Evolutionary conservation across 2,113 vertebrate genomes (phyloP).

Genomic region (Procavia capensis): DNA sequence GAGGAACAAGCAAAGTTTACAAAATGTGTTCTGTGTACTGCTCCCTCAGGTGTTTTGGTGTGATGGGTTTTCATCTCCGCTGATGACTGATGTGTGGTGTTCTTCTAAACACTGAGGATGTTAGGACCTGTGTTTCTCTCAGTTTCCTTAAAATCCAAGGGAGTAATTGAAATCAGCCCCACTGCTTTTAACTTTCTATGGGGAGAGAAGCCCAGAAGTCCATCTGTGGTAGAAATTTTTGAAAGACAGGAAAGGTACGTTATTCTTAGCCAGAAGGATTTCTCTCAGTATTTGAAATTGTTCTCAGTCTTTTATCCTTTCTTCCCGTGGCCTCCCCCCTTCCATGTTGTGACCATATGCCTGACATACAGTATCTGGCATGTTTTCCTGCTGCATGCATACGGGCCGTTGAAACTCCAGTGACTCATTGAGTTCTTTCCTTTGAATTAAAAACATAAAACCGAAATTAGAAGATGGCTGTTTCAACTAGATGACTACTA

Average conservation of each 20-base stretch:
- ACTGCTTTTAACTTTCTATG: not conserved
- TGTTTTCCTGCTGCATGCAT: too few species aligned
- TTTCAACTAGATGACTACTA: fast-evolving
- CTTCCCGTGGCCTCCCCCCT: not conserved
- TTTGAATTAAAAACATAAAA: not conserved
- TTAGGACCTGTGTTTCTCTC: fast-evolving
- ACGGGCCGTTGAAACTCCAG: fast-evolving
- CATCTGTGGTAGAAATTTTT: constrained; percentile 63
- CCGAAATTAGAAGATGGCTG: not conserved
- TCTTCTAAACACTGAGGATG: not conserved
- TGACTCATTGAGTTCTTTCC: too few species aligned
- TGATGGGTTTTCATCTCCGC: not conserved
- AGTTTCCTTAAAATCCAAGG: not conserved
- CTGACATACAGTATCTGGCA: fast-evolving
- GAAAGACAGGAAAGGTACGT: constrained; percentile 65
- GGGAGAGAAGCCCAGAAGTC: not conserved
- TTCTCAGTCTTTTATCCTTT: constrained; percentile 60
- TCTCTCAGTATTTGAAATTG: constrained; percentile 62
- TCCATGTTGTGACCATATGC: constrained; percentile 77
- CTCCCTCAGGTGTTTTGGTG: fast-evolving
- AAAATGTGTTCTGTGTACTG: fast-evolving
- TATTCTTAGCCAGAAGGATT: constrained; percentile 58
- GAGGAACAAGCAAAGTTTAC: too few species aligned
- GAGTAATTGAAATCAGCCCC: not conserved
- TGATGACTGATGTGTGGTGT: not conserved